A percentile compares a stretch with the other conserved stretches of the same genome.
Evolutionary conservation across 2,888 invertebrate species (phyloP).

Genomic region (Chelonus formosanus): DNA sequence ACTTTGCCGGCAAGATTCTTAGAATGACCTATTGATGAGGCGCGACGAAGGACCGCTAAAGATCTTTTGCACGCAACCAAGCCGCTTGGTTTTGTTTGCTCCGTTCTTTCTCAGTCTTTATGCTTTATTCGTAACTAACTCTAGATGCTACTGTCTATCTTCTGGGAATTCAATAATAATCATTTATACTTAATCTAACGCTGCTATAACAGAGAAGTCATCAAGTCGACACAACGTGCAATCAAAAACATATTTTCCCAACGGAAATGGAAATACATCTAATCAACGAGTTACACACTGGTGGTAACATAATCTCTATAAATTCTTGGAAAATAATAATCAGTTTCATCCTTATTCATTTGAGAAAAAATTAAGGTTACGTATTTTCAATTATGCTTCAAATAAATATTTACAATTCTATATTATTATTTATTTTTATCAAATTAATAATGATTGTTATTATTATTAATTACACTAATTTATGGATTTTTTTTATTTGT

Average conservation of each 20-base stretch:
- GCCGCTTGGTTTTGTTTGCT: conserved; percentile 8
- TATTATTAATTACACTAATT: conserved; percentile 1
- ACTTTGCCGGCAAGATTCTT: conserved; percentile 12
- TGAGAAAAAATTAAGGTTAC: no score
- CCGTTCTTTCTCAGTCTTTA: not conserved
- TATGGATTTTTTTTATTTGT: not conserved
- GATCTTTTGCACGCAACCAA: conserved; percentile 26
- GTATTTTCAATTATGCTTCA: not conserved
- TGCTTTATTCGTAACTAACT: conserved; percentile 20
- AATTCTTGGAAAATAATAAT: conserved; percentile 1
- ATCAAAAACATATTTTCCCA: conserved; percentile 10
- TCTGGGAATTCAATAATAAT: conserved; percentile 20
- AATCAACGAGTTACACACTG: not conserved
- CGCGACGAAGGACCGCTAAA: conserved; percentile 29
- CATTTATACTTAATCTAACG: not conserved
- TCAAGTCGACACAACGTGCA: not conserved
- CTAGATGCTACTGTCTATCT: conserved; percentile 13
- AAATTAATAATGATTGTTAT: not conserved
- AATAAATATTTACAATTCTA: not conserved
- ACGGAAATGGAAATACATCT: conserved; percentile 6
- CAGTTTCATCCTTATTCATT: no score
- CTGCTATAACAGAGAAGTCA: not conserved
- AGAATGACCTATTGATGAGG: conserved; percentile 30
- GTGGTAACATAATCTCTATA: not conserved
- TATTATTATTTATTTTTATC: not conserved